phyloP scores from a whole-genome alignment of 2,888 invertebrate genomes.

The Rhaphigaster nebulosa region DNA sequence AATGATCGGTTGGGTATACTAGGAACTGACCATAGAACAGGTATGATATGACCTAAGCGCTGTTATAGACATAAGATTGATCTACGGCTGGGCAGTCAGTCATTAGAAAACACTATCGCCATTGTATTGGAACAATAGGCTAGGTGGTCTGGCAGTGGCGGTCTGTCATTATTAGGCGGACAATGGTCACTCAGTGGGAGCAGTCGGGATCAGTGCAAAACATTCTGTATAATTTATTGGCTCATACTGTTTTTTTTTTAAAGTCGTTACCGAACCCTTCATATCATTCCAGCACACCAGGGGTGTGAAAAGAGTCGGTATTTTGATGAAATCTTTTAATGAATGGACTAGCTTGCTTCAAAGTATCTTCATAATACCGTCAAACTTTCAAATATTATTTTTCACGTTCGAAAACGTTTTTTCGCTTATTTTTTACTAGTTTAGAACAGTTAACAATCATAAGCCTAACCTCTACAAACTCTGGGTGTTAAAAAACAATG shows the following conservation, averaged over 20 bases:
- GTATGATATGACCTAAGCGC: background rate
- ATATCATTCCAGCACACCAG: background rate
- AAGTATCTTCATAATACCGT: background rate
- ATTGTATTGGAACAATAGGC: background rate
- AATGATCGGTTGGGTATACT: background rate
- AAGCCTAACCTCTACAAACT: no score
- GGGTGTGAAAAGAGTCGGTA: background rate
- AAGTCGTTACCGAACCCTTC: background rate
- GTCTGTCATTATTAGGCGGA: background rate
- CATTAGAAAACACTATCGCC: slow-evolving; percentile 38
- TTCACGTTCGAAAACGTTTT: no score
- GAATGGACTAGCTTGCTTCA: background rate
- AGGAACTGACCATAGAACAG: background rate
- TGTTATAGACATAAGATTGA: slow-evolving; percentile 14
- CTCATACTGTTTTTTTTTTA: background rate
- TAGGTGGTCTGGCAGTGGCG: background rate
- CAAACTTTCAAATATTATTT: background rate
- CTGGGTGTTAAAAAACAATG: no score
- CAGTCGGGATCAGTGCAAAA: background rate
- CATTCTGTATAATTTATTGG: background rate
- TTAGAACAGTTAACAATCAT: no score
- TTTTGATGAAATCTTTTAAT: no score
- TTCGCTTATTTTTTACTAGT: no score
- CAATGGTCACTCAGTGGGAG: background rate
- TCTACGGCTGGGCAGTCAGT: background rate